Conservation (phyloP, 2,113 vertebrate species). For the Bambusicola thoracicus region DNA sequence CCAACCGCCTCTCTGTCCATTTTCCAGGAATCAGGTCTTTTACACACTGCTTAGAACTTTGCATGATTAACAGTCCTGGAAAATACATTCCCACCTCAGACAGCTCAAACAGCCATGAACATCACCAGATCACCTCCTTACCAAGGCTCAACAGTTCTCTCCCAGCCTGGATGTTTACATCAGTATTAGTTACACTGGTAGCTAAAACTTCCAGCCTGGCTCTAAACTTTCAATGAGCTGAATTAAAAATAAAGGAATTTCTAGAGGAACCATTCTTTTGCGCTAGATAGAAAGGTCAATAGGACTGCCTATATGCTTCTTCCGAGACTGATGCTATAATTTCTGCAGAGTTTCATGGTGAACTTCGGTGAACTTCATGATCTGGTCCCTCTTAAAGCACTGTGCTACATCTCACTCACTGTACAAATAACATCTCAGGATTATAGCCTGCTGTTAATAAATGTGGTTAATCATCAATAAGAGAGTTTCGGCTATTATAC, state of each 20-base stretch:
- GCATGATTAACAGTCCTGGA: background rate
- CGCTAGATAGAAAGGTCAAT: background rate
- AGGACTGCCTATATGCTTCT: slow-evolving; percentile 6
- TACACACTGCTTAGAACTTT: background rate
- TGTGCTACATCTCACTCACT: slow-evolving; percentile 30
- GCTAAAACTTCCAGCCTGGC: background rate
- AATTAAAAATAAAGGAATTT: slow-evolving; percentile 5
- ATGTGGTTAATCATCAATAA: slow-evolving; percentile 73
- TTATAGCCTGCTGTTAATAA: slow-evolving; percentile 64
- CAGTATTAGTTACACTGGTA: background rate
- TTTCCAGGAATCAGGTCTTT: background rate
- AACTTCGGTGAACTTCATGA: slow-evolving; percentile 63
- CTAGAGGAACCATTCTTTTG: background rate
- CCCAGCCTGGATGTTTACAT: background rate
- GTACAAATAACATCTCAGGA: slow-evolving; percentile 63
- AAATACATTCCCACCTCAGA: background rate
- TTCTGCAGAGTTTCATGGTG: slow-evolving; percentile 29
- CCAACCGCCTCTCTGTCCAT: background rate
- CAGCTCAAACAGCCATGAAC: background rate
- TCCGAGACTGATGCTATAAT: slow-evolving; percentile 53
- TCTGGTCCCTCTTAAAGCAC: slow-evolving; percentile 35
- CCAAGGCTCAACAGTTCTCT: background rate
- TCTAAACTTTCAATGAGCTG: background rate
- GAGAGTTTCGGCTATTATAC: slow-evolving; percentile 62
- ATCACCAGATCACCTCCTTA: background rate